Percentiles rank a stretch among this genome's conserved stretches.
Conservation (phyloP, 1,140 invertebrate genomes). For the Orchestia grillus region DNA sequence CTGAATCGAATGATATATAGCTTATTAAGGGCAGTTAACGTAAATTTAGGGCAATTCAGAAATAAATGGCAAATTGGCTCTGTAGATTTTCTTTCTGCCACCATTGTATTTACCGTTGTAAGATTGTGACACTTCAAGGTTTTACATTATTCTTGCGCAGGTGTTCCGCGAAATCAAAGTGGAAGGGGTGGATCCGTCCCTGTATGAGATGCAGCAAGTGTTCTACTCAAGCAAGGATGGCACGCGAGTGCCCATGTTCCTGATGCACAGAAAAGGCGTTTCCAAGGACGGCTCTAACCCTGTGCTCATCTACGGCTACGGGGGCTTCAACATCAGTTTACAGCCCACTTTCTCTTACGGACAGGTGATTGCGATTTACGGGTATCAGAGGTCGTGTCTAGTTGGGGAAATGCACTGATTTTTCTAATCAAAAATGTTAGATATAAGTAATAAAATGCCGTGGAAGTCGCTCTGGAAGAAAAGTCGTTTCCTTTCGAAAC, state of each 20-base stretch:
- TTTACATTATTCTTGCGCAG: constrained; percentile 71
- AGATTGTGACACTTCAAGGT: not conserved
- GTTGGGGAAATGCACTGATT: not conserved
- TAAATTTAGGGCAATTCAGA: too few species aligned
- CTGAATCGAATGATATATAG: too few species aligned
- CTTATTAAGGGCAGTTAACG: too few species aligned
- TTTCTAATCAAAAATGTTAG: not conserved
- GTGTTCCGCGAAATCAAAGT: constrained; percentile 88
- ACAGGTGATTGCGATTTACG: not conserved
- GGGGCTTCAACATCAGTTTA: constrained; percentile 95
- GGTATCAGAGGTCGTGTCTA: not conserved
- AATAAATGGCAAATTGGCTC: too few species aligned
- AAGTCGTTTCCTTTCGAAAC: too few species aligned
- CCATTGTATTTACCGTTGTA: not conserved
- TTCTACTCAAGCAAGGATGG: constrained; percentile 97
- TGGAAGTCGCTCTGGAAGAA: too few species aligned
- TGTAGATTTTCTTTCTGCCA: too few species aligned
- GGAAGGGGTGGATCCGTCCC: constrained; percentile 83
- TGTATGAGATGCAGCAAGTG: constrained; percentile 89
- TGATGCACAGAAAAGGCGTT: constrained; percentile 82
- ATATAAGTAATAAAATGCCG: not conserved
- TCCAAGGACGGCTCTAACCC: constrained; percentile 80
- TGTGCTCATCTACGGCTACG: constrained; percentile 94
- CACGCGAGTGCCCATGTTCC: constrained; percentile 97
- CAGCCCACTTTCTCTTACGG: constrained; percentile 77